phyloP scores from a whole-genome alignment of 2,888 invertebrate genomes.

The Chironomus tentans region DNA sequence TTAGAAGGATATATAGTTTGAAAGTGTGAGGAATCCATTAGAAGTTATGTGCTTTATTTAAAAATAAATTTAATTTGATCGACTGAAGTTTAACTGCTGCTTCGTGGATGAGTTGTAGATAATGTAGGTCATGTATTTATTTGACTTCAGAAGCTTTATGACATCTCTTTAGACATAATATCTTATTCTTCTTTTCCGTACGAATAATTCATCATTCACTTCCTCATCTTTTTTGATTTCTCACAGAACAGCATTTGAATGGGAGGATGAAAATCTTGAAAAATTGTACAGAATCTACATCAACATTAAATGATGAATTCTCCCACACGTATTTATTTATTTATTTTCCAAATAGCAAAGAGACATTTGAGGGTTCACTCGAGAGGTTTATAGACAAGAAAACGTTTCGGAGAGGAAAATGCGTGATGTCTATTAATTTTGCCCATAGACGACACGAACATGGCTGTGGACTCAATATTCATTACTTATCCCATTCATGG shows the following conservation, averaged over 20 bases:
- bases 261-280: not conserved
- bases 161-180: too few relatives aligned
- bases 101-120: too few relatives aligned
- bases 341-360: not conserved
- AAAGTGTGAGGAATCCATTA: too few relatives aligned
- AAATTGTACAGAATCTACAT: not conserved
- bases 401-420: not conserved
- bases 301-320: not conserved
- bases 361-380: not conserved
- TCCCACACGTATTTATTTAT: not conserved
- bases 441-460: not conserved
- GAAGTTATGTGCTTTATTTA: too few relatives aligned
- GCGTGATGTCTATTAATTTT: not conserved
- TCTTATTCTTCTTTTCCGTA: too few relatives aligned
- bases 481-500: not conserved
- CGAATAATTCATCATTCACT: too few relatives aligned
- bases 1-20: too few relatives aligned
- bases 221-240: not conserved
- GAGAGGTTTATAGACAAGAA: not conserved
- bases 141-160: too few relatives aligned
- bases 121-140: too few relatives aligned
- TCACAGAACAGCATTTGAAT: not conserved
- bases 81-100: too few relatives aligned
- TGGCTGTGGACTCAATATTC: not conserved
- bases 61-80: too few relatives aligned